Percentiles rank a stretch among this genome's conserved stretches.
Conservation (phyloP, 2,888 invertebrate species). For the Sinodicranocentrus sp. region DNA sequence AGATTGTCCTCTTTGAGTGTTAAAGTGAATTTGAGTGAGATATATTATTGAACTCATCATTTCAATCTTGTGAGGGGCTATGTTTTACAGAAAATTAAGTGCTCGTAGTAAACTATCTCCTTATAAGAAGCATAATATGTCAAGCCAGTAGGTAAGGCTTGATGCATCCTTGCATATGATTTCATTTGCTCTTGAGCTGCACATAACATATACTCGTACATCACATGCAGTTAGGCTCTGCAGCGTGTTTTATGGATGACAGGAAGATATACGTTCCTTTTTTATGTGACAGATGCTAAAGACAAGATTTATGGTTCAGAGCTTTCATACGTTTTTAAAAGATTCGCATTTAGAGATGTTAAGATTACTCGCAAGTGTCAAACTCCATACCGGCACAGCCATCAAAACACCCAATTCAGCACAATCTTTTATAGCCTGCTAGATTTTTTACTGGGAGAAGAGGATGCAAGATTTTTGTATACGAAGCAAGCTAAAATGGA, state of each 20-base stretch:
- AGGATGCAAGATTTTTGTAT: not conserved
- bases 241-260: not conserved
- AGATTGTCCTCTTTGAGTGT: too few relatives aligned
- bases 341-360: constrained; percentile 31
- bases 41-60: too few relatives aligned
- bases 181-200: too few relatives aligned
- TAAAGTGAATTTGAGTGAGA: too few relatives aligned
- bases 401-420: constrained; percentile 37
- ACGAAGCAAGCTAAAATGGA: not conserved
- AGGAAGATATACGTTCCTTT: constrained; percentile 20
- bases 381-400: constrained; percentile 34
- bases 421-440: constrained; percentile 10
- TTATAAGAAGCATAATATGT: too few relatives aligned
- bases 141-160: too few relatives aligned
- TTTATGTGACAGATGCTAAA: constrained; percentile 47
- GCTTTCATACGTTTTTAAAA: constrained; percentile 8
- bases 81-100: too few relatives aligned
- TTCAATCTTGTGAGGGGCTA: too few relatives aligned
- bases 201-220: too few relatives aligned
- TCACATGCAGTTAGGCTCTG: not conserved
- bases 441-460: constrained; percentile 4
- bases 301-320: constrained; percentile 26
- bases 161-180: too few relatives aligned
- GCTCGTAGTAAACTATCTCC: too few relatives aligned
- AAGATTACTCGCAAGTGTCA: constrained; percentile 45